Evolutionary conservation across 2,888 invertebrate genomes (phyloP), one percentile per base, ranked within the genome.

Genomic region (Matsumyia berberina): DNA sequence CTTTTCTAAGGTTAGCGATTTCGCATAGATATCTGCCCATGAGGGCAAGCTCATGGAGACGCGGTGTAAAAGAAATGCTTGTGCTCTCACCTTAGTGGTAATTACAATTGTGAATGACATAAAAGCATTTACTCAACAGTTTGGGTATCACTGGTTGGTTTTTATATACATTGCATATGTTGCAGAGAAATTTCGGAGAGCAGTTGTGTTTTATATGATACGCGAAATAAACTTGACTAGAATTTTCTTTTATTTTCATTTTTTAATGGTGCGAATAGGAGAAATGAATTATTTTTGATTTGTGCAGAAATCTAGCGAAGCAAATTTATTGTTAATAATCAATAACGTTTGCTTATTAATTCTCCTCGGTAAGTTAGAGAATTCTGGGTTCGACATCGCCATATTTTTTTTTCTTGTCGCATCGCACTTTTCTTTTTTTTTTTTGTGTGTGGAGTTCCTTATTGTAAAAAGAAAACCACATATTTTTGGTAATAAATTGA

Each of bases 341-440:
- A 49, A 46, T 53, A 74, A 11, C 17, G 37, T 73, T 60, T 53
- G 44, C 55, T 66, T 46, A 53, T 39, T 62, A 8, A 37, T 69
- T 55, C 55, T 72, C 42, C 37, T 66, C 19, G 82, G 82, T 82
- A 82, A 82, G 82, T 82, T 82, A 29, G 72, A 72, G 70, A 72
- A 55, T 37, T 15, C 19, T 53, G 72, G 44, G 46, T 46, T 62
- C 53, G 60, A 24, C 77, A 55, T 33, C 42, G 53, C 37, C 64
- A 11, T 11, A 17, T 46, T 42, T 31, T 49, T 42, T 53, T 46
- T 42, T 31, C 37, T 42, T 53, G 31, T 67, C 37, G 24, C 66
- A 53, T 15, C 66, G 42, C 2, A 67, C 44, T 69, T 57, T 24
- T 44, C n/a, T 35, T 33, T 15, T 55, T n/a, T 15, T 8, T 12